Conservation (phyloP, 2,797 vertebrate species). For the Myiotriccus ornatus region DNA sequence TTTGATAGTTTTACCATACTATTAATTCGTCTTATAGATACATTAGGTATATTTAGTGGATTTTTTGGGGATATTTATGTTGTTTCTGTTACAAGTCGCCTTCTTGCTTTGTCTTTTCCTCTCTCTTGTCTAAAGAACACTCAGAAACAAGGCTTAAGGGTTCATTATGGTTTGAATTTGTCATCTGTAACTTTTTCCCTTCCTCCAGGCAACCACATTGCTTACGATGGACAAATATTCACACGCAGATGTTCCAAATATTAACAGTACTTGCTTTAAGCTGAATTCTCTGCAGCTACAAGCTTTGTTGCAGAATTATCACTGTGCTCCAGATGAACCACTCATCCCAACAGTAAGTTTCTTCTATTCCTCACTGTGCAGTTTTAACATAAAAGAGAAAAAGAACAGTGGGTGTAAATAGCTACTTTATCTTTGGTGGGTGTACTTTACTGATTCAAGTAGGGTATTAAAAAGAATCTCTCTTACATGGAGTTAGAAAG, state of each 20-base stretch:
- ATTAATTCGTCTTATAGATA: not conserved
- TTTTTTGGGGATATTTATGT: not conserved
- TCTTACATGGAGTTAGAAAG: not conserved
- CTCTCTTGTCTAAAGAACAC: not conserved
- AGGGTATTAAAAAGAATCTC: not conserved
- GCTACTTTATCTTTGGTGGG: not conserved
- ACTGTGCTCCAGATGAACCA: slow-evolving; percentile 95
- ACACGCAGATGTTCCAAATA: slow-evolving; percentile 90
- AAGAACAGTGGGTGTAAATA: not conserved
- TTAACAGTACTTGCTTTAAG: slow-evolving; percentile 98
- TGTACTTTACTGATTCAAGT: not conserved
- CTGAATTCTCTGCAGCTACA: slow-evolving; percentile 96
- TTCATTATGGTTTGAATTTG: not conserved
- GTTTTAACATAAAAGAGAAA: not conserved
- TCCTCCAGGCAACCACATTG: slow-evolving; percentile 89
- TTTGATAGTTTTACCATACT: not conserved
- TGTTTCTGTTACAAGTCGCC: not conserved
- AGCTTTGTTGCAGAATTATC: slow-evolving; percentile 93
- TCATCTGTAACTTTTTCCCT: not conserved
- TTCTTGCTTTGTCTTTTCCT: not conserved
- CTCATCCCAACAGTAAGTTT: slow-evolving; percentile 90
- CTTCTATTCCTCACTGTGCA: not conserved
- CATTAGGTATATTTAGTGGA: not conserved
- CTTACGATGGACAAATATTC: slow-evolving; percentile 99
- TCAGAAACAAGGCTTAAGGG: not conserved